Evolutionary conservation across 2,113 vertebrate species (phyloP).

Genomic region (Epinephelus lanceolatus): DNA sequence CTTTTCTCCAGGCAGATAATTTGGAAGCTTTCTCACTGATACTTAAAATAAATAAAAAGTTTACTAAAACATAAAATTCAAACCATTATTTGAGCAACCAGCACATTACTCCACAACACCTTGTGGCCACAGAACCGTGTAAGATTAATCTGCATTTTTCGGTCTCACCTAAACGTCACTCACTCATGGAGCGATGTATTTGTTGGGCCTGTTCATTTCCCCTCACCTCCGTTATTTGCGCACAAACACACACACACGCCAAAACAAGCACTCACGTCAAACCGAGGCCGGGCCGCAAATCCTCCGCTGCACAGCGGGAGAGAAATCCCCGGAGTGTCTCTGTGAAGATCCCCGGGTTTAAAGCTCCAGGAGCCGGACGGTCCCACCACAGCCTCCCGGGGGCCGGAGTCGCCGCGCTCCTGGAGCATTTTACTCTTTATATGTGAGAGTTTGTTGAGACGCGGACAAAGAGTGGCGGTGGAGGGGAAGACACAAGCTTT

Average conservation of each 20-base stretch:
- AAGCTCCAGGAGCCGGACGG: conserved; percentile 52
- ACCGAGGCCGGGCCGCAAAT: conserved; percentile 54
- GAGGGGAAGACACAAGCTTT: conserved; percentile 63
- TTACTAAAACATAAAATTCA: not conserved
- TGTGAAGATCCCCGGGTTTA: conserved; percentile 28
- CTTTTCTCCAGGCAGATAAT: not conserved
- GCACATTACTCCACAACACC: not conserved
- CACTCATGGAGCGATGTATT: no score
- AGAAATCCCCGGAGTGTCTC: conserved; percentile 46
- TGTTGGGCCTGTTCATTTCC: not conserved
- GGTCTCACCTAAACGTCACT: not conserved
- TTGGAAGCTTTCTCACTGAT: not conserved
- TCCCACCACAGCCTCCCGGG: conserved; percentile 54
- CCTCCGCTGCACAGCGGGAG: conserved; percentile 38
- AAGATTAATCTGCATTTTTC: not conserved
- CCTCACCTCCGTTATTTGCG: not conserved
- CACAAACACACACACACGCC: conserved; percentile 29
- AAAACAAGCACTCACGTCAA: conserved; percentile 77
- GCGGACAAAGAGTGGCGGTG: conserved; percentile 61
- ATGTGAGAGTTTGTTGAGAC: conserved; percentile 67
- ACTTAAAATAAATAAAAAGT: not conserved
- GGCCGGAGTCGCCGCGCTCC: conserved; percentile 36
- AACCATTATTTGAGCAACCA: not conserved
- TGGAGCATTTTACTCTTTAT: conserved; percentile 53
- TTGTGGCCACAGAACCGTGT: not conserved